These are phyloP conservation scores for Oscheius onirici DNA, from an alignment of 2,888 invertebrate species.

Conservation along the genomic window DNA sequence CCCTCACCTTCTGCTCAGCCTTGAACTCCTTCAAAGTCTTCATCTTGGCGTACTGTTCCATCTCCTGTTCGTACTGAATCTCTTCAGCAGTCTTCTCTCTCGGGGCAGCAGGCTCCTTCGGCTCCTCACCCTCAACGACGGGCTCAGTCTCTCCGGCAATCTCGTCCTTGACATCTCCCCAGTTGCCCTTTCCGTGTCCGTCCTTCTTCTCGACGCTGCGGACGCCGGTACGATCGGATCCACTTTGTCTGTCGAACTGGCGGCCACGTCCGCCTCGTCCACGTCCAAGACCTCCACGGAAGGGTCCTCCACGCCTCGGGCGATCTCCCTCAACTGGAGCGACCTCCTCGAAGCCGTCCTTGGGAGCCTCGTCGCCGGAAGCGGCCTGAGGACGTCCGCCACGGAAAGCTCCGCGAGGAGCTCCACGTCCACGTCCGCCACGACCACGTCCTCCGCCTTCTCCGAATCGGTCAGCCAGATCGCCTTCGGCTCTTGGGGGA, in stretches of 20 bases:
- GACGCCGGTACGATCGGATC: conserved; percentile 66
- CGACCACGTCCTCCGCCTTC: conserved; percentile 51
- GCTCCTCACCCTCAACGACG: conserved; percentile 49
- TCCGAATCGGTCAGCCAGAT: conserved; percentile 40
- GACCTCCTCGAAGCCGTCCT: conserved; percentile 27
- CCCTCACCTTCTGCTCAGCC: conserved; percentile 45
- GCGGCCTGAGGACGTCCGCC: conserved; percentile 43
- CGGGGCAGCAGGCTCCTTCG: conserved; percentile 44
- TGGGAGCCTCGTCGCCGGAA: conserved; percentile 37
- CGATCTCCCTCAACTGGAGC: not conserved
- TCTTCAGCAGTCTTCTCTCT: conserved; percentile 65
- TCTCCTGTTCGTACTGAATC: conserved; percentile 52
- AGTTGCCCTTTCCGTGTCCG: conserved; percentile 73
- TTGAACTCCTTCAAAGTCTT: conserved; percentile 68
- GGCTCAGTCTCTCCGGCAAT: conserved; percentile 61
- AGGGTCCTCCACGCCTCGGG: not conserved
- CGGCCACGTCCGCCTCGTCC: conserved; percentile 53
- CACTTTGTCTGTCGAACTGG: conserved; percentile 65
- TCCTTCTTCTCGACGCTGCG: conserved; percentile 64
- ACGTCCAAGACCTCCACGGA: conserved; percentile 35
- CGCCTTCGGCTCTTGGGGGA: conserved; percentile 37
- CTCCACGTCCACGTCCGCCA: conserved; percentile 49
- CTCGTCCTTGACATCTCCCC: conserved; percentile 68
- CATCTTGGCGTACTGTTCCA: conserved; percentile 59
- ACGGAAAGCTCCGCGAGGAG: conserved; percentile 16